A percentile compares a stretch with the other conserved stretches of the same genome.
phyloP scores from a whole-genome alignment of 2,113 vertebrate species.

The Perognathus longimembris region DNA sequence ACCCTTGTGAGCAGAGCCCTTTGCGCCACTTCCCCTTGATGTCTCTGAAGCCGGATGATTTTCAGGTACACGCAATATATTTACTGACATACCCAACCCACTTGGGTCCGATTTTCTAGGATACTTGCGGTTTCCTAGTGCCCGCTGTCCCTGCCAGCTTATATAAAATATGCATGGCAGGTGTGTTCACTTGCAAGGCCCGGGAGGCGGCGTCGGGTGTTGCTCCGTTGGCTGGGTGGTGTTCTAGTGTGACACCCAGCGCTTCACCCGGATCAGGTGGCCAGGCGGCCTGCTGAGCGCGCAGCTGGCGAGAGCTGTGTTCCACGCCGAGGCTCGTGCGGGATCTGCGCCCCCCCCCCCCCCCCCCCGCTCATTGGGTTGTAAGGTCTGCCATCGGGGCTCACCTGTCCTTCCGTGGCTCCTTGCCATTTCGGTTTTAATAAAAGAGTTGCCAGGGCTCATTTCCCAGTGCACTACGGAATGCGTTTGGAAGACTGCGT shows the following conservation, averaged over 20 bases:
- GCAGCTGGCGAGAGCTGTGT: neutral
- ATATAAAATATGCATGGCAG: neutral
- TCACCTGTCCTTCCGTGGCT: neutral
- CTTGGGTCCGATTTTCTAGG: neutral
- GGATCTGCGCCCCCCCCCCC: fast-evolving
- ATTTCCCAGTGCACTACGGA: neutral
- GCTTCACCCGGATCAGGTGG: too few relatives aligned
- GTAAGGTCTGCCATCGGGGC: neutral
- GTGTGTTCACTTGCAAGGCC: neutral
- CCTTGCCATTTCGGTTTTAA: neutral
- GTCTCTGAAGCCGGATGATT: neutral
- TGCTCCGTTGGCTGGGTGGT: neutral
- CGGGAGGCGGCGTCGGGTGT: neutral
- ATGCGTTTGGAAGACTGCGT: neutral
- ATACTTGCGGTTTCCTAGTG: neutral
- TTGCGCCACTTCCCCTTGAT: neutral
- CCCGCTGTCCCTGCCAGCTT: neutral
- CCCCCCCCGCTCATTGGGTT: neutral
- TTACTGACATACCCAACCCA: neutral
- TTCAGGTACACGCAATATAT: neutral
- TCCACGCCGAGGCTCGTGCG: neutral
- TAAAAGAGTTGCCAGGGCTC: neutral
- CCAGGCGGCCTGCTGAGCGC: too few relatives aligned
- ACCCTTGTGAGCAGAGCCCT: neutral
- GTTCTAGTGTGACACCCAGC: neutral